Conservation (phyloP, 2,888 invertebrate genomes). For the Platypus cylindrus region DNA sequence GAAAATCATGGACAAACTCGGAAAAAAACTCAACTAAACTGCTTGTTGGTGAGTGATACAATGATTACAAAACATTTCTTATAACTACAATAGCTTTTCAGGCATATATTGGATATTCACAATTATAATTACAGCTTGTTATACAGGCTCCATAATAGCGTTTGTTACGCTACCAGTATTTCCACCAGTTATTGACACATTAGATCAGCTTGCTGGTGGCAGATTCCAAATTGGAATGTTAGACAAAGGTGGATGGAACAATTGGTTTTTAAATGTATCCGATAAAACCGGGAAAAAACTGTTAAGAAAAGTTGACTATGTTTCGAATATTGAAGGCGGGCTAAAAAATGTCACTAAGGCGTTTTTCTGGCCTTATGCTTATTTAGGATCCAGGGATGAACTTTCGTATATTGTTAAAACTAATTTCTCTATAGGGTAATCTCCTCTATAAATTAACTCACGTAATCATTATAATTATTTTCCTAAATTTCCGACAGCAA, state of each 20-base stretch:
- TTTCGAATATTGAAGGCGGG: slow-evolving; percentile 52
- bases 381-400: slow-evolving; percentile 58
- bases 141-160: slow-evolving; percentile 73
- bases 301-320: slow-evolving; percentile 52
- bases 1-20: slow-evolving; percentile 57
- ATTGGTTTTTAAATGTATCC: slow-evolving; percentile 58
- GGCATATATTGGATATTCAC: slow-evolving; percentile 78
- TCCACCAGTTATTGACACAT: slow-evolving; percentile 60
- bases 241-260: slow-evolving; percentile 67
- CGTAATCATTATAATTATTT: background rate
- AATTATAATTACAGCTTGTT: slow-evolving; percentile 71
- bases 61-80: too few relatives aligned
- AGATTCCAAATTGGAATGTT: slow-evolving; percentile 54
- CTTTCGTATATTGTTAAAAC: slow-evolving; percentile 59
- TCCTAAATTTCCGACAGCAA: slow-evolving; percentile 24
- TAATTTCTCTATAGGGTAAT: slow-evolving; percentile 51
- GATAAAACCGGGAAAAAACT: slow-evolving; percentile 49
- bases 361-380: slow-evolving; percentile 68
- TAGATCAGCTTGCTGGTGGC: slow-evolving; percentile 50
- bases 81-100: too few relatives aligned
- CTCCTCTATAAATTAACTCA: background rate
- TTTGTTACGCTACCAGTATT: slow-evolving; percentile 69
- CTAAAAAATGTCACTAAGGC: slow-evolving; percentile 61
- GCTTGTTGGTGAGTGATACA: slow-evolving; percentile 56
- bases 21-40: slow-evolving; percentile 56